Evolutionary conservation across 2,797 vertebrate genomes (phyloP).

Genomic region (Staurois parvus): DNA sequence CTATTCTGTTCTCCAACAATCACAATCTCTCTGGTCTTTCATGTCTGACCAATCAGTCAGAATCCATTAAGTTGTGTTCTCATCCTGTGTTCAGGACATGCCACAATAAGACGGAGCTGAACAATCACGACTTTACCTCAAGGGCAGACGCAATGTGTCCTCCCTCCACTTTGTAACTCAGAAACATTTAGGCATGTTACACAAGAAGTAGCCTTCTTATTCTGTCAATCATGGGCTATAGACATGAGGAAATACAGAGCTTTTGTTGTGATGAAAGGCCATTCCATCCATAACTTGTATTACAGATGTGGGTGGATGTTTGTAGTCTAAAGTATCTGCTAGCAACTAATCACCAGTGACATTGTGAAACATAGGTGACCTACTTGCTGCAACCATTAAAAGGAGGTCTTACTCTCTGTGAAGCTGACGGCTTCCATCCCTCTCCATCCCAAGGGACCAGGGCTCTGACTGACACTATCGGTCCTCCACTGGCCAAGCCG

Average conservation of each 20-base stretch:
- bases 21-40: slow-evolving; percentile 27
- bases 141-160: slow-evolving; percentile 29
- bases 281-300: no score
- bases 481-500: no score
- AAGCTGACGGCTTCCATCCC: no score
- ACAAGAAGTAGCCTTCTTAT: slow-evolving; percentile 20
- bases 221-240: not conserved
- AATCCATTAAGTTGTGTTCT: slow-evolving; percentile 41
- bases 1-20: slow-evolving; percentile 45
- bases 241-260: slow-evolving; percentile 3
- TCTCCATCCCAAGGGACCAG: no score
- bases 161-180: slow-evolving; percentile 7
- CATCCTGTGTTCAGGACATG: slow-evolving; percentile 37
- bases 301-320: no score
- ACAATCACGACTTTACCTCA: slow-evolving; percentile 24
- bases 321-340: no score
- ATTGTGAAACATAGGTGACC: no score
- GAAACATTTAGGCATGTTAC: slow-evolving; percentile 48
- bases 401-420: no score
- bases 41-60: slow-evolving; percentile 45
- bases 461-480: no score
- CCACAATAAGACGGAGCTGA: slow-evolving; percentile 15
- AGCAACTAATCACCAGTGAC: no score
- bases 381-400: no score
- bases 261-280: slow-evolving; percentile 16